A percentile compares a stretch with the other conserved stretches of the same genome.
Evolutionary conservation across 2,888 invertebrate species (phyloP).

Genomic region (Branchinecta sandiegonensis): DNA sequence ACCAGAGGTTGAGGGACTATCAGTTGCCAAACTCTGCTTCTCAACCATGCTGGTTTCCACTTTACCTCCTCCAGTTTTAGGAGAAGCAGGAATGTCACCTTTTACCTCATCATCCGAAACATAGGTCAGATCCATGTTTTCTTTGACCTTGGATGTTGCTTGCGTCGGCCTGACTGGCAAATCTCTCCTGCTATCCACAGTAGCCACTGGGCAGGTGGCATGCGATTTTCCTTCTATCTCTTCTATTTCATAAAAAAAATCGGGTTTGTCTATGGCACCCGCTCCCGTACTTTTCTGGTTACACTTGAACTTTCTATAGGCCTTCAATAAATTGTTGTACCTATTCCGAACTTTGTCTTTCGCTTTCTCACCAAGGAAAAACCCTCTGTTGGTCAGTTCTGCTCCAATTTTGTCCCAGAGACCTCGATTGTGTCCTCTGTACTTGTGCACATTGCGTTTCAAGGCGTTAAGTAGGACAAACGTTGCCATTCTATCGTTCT

Average conservation of each 20-base stretch:
- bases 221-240: conserved; percentile 5
- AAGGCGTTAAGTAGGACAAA: too few species aligned
- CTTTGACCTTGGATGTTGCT: not conserved
- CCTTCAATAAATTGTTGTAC: too few species aligned
- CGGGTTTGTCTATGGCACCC: too few species aligned
- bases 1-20: not conserved
- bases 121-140: not conserved
- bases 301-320: too few species aligned
- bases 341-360: too few species aligned
- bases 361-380: too few species aligned
- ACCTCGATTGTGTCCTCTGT: too few species aligned
- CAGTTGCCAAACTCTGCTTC: not conserved
- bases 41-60: not conserved
- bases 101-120: not conserved
- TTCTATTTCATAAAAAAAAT: conserved; percentile 1
- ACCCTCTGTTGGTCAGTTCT: too few species aligned
- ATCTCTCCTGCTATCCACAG: not conserved
- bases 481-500: too few species aligned
- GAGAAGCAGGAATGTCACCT: not conserved
- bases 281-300: too few species aligned
- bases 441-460: too few species aligned
- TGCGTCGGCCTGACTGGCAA: not conserved
- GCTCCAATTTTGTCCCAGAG: too few species aligned
- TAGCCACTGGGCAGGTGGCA: conserved; percentile 5
- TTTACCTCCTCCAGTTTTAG: not conserved